phyloP scores from a whole-genome alignment of 2,888 invertebrate species.

The Drosophila anomalipes region DNA sequence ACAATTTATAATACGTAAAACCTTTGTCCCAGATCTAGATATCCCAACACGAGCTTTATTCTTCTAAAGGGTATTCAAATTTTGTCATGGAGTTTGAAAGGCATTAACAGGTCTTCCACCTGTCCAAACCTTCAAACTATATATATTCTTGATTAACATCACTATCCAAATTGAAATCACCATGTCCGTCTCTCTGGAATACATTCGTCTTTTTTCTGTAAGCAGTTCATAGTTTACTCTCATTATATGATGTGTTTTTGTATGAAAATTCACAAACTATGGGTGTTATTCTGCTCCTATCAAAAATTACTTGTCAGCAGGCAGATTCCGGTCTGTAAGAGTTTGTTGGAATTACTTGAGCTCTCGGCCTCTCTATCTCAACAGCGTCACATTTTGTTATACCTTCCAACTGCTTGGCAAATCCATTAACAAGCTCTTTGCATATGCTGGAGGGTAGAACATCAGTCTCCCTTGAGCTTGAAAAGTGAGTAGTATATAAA shows the following conservation, averaged over 20 bases:
- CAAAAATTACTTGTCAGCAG: background rate
- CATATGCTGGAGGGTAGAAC: constrained; percentile 22
- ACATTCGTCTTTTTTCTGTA: background rate
- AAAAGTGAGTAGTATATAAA: constrained; percentile 57
- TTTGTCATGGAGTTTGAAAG: background rate
- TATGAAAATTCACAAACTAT: background rate
- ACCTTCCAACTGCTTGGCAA: constrained; percentile 16
- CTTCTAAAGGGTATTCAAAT: background rate
- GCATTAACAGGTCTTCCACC: background rate
- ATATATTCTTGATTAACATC: background rate
- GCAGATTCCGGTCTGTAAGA: background rate
- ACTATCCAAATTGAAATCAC: background rate
- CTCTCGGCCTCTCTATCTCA: background rate
- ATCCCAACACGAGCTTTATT: background rate
- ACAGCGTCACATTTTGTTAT: constrained; percentile 7
- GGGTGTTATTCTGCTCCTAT: background rate
- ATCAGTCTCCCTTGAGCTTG: constrained; percentile 10
- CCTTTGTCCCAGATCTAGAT: too few species aligned
- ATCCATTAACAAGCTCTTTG: constrained; percentile 53
- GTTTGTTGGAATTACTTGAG: background rate
- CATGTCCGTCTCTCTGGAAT: background rate
- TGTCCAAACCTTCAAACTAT: background rate
- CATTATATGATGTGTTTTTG: background rate
- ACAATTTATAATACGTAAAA: background rate
- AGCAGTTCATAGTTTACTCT: background rate